Percentiles rank a stretch among this genome's conserved stretches.
phyloP scores from a whole-genome alignment of 1,140 invertebrate genomes.

The Oppia nitens region DNA sequence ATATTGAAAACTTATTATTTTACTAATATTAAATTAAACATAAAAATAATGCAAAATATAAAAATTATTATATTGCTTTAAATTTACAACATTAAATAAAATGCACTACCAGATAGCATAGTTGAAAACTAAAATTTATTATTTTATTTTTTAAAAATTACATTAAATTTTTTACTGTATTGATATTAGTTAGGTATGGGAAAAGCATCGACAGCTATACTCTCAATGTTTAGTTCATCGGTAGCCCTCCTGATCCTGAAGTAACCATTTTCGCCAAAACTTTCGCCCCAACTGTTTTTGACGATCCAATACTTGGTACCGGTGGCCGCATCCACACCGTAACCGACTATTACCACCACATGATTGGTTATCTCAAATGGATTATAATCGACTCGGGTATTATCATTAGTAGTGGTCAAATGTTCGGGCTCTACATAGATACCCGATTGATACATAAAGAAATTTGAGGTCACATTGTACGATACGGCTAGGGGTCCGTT shows the following conservation, averaged over 20 bases:
- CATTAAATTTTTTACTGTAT: too few species aligned
- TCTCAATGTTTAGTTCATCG: conserved; percentile 31
- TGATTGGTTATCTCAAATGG: conserved; percentile 33
- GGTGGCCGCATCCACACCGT: conserved; percentile 30
- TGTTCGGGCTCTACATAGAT: conserved; percentile 28
- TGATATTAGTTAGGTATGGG: too few species aligned
- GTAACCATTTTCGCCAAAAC: conserved; percentile 31
- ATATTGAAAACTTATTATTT: too few species aligned
- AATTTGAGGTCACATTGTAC: conserved; percentile 35
- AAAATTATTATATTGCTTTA: too few species aligned
- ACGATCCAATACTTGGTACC: conserved; percentile 63
- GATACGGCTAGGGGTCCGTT: conserved; percentile 37
- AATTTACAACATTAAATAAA: too few species aligned
- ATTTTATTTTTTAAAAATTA: too few species aligned
- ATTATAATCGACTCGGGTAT: conserved; percentile 28
- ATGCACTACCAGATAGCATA: too few species aligned
- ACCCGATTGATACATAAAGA: conserved; percentile 31
- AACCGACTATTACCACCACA: conserved; percentile 36
- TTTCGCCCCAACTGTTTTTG: conserved; percentile 70
- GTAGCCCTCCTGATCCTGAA: conserved; percentile 28
- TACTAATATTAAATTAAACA: too few species aligned
- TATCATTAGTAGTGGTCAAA: conserved; percentile 18
- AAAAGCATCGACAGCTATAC: conserved; percentile 24
- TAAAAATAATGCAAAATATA: too few species aligned
- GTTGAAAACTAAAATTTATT: too few species aligned